These are phyloP conservation scores for Calonectris borealis DNA, from an alignment of 2,113 vertebrate species.

Conservation along the genomic window DNA sequence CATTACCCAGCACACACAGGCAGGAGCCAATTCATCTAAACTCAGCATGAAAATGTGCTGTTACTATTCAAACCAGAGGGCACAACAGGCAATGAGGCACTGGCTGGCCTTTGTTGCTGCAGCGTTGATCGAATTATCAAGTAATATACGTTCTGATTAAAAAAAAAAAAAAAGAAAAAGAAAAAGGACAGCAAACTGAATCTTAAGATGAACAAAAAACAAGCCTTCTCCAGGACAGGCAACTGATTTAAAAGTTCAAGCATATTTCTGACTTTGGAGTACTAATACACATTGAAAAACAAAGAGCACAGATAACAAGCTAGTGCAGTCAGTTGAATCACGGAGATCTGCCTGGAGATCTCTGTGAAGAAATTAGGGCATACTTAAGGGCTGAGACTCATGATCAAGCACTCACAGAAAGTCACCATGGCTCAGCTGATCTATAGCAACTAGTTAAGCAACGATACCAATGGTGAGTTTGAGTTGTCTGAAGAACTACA, in stretches of 20 bases:
- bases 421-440: background rate
- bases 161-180: background rate
- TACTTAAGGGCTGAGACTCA: background rate
- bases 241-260: background rate
- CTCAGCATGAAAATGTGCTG: conserved; percentile 63
- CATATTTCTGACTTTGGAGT: background rate
- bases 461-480: background rate
- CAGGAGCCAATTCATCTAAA: conserved; percentile 66
- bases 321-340: background rate
- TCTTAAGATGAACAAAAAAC: background rate
- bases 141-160: background rate
- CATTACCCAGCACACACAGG: conserved; percentile 43
- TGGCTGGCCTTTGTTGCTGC: conserved; percentile 4
- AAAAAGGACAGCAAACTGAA: background rate
- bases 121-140: conserved; percentile 25
- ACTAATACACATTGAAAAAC: background rate
- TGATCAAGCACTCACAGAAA: background rate
- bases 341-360: background rate
- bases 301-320: background rate
- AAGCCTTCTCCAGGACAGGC: background rate
- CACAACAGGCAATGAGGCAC: conserved; percentile 45
- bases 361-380: background rate
- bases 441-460: background rate
- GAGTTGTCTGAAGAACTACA: background rate
- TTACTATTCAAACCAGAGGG: conserved; percentile 59